Evolutionary conservation across 2,888 invertebrate genomes (phyloP), one percentile per base, ranked within the genome.

Genomic region (Mycogona germanica): DNA sequence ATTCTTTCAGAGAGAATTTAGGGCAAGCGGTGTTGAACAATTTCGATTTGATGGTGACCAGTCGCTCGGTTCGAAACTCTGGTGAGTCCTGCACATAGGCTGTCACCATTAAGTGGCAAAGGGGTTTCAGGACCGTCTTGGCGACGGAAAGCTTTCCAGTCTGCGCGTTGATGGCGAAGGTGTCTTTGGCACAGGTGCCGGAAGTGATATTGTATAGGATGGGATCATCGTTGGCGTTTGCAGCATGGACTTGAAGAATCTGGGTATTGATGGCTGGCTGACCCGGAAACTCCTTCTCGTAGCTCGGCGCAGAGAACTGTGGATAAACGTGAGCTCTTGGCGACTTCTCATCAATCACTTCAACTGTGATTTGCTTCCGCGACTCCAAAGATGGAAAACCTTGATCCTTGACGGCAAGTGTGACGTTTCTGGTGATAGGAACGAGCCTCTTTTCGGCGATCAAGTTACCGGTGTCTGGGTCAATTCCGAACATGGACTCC

Each of bases 91-190:
- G 37, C 23, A 63, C 63, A 30, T 59, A 57, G 7, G 64, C 63
- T 2, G 57, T 55, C 0, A 64, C 62, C 26, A 62, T 56, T 40
- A 64, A 58, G 45, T 63, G 62, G 49, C 59, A 62, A 0, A 62
- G 51, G 19, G 56, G 40, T 57, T 62, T 46, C 5, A 37, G 29
- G 6, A 57, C 57, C 4, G 49, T 48, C 4, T 51, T 45, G 1
- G 62, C 61, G 6, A 65, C 62, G n/a, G 61, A 61, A 5, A 70
- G 64, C 1, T 58, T 60, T 23, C 69, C 69, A 67, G 67, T 23
- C 12, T 51, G 5, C 12, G 25, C 19, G 26, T 53, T 23, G 17
- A 53, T 21, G 23, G 1, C 19, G 23, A 53, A 52, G 41, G 14
- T 35, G 25, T 52, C 42, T 35, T n/a, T n/a, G 5, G 41, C 51